These are phyloP conservation scores for Watsonalla cultraria DNA, from an alignment of 2,888 invertebrate species.

Conservation along the genomic window DNA sequence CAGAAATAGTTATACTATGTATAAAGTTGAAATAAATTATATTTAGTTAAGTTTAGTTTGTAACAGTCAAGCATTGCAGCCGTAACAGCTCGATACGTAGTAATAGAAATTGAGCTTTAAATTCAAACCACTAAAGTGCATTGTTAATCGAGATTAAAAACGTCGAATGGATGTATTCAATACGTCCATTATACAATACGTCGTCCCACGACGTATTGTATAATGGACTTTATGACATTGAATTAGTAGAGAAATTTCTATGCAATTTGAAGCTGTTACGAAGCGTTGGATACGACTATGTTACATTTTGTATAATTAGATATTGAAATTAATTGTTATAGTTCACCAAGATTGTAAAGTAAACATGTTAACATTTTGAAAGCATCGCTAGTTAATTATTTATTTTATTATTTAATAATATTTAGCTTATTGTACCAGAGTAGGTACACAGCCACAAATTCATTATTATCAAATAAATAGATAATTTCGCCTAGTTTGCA, in stretches of 20 bases:
- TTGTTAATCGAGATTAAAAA: not conserved
- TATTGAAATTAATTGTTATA: conserved; percentile 71
- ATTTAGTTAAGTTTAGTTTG: conserved; percentile 1
- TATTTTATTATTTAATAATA: conserved; percentile 35
- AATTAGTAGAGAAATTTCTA: not conserved
- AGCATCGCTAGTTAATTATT: conserved; percentile 61
- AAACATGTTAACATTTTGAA: conserved; percentile 62
- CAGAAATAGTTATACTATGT: not conserved
- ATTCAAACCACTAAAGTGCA: not conserved
- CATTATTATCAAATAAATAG: conserved; percentile 64
- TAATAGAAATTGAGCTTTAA: not conserved
- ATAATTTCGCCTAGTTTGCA: conserved; percentile 74
- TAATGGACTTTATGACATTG: not conserved
- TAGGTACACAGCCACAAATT: conserved; percentile 46
- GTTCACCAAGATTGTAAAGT: conserved; percentile 71
- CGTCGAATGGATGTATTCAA: not conserved
- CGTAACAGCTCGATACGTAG: not conserved
- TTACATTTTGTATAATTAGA: conserved; percentile 33
- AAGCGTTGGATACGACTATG: not conserved
- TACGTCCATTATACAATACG: too few species aligned
- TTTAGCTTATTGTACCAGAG: conserved; percentile 40
- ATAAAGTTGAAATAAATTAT: conserved; percentile 1
- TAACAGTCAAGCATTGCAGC: not conserved
- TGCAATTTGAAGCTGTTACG: not conserved
- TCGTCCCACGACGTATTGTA: not conserved